Conservation (phyloP, 2,888 invertebrate species). For the Lottia gigantea region DNA sequence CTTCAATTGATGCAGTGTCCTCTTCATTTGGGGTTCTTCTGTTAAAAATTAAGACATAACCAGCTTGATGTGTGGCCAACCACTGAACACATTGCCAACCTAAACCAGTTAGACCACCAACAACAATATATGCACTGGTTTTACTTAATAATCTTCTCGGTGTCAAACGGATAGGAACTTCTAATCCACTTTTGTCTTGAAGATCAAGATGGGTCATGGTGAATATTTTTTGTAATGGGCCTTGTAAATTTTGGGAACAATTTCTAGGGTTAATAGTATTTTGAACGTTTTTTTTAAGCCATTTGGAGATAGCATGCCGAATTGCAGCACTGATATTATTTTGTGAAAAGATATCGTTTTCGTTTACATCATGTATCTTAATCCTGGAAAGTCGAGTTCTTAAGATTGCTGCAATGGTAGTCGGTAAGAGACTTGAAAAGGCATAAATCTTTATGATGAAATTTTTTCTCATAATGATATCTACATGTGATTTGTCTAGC, state of each 20-base stretch:
- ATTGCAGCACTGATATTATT: not conserved
- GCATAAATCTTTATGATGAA: not conserved
- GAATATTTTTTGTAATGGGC: not conserved
- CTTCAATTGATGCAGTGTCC: slow-evolving; percentile 28
- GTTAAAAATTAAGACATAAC: slow-evolving; percentile 39
- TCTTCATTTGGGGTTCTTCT: slow-evolving; percentile 32
- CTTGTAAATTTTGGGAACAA: not conserved
- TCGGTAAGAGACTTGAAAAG: not conserved
- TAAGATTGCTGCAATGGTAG: not conserved
- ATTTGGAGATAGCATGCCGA: not conserved
- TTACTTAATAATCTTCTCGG: slow-evolving; percentile 29
- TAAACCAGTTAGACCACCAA: slow-evolving; percentile 52
- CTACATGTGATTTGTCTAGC: not conserved
- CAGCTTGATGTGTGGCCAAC: slow-evolving; percentile 41
- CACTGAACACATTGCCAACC: slow-evolving; percentile 48
- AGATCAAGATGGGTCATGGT: not conserved
- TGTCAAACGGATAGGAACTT: not conserved
- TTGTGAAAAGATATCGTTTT: not conserved
- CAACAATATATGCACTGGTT: slow-evolving; percentile 41
- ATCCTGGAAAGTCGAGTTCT: not conserved
- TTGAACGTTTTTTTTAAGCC: not conserved
- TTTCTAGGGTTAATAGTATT: not conserved
- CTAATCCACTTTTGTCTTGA: not conserved
- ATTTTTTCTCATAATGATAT: not conserved
- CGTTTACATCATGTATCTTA: not conserved